Percentiles rank a stretch among this genome's conserved stretches.
These are phyloP conservation scores for Ibidorhyncha struthersii DNA, from an alignment of 2,113 vertebrate species.

Conservation along the genomic window DNA sequence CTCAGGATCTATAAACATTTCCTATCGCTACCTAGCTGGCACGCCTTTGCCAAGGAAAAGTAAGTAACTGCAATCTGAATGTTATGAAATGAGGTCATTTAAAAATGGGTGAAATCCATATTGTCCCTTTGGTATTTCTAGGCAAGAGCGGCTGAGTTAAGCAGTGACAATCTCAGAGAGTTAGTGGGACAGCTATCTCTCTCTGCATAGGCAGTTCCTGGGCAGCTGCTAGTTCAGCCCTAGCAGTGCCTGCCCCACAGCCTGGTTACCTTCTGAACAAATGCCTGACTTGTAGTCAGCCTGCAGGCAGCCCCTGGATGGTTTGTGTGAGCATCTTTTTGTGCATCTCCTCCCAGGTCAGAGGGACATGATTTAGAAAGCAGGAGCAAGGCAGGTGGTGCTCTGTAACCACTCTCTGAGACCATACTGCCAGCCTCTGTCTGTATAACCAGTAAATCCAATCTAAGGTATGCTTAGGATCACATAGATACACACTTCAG, in stretches of 20 bases:
- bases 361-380: not conserved
- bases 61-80: constrained; percentile 72
- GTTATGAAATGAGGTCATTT: not conserved
- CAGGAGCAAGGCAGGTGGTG: not conserved
- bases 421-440: not conserved
- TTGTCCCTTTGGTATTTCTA: not conserved
- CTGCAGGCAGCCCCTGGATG: not conserved
- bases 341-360: not conserved
- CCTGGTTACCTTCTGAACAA: not conserved
- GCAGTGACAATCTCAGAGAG: not conserved
- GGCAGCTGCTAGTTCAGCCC: not conserved
- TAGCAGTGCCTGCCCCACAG: not conserved
- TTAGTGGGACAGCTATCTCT: not conserved
- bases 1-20: constrained; percentile 94
- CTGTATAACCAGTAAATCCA: not conserved
- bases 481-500: not conserved
- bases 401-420: not conserved
- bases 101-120: not conserved
- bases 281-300: not conserved
- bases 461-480: not conserved
- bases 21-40: constrained; percentile 92
- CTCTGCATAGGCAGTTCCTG: not conserved
- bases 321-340: not conserved
- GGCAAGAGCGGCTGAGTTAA: not conserved
- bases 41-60: constrained; percentile 91